Conservation (phyloP, 2,888 invertebrate species). For the Lasioglossum marginatum region DNA sequence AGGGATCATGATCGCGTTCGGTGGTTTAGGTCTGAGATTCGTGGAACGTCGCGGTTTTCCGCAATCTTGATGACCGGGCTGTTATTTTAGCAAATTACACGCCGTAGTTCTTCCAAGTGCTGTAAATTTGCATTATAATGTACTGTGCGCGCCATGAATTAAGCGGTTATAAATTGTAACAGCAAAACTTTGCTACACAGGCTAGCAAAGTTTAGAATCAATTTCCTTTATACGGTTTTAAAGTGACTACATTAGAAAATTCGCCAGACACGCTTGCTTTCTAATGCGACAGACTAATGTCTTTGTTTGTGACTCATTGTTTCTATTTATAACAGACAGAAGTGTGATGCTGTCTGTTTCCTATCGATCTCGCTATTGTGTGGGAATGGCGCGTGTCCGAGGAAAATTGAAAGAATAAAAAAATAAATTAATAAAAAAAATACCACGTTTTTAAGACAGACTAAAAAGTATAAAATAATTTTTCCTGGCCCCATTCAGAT, state of each 20-base stretch:
- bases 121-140: background rate
- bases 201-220: background rate
- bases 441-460: too few species aligned
- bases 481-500: too few species aligned
- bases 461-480: too few species aligned
- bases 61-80: background rate
- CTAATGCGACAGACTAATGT: background rate
- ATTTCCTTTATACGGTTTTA: background rate
- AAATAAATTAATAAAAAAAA: too few species aligned
- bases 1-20: background rate
- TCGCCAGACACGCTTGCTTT: background rate
- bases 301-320: slow-evolving; percentile 1
- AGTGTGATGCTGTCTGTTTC: background rate
- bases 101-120: background rate
- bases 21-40: background rate
- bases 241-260: background rate
- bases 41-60: background rate
- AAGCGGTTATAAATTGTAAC: background rate
- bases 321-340: background rate
- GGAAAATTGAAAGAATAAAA: background rate
- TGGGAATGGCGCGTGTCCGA: background rate
- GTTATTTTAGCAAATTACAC: background rate
- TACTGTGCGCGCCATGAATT: background rate
- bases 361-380: background rate
- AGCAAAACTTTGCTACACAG: background rate